phyloP scores from a whole-genome alignment of 2,113 vertebrate genomes.

The Peromyscus maniculatus region DNA sequence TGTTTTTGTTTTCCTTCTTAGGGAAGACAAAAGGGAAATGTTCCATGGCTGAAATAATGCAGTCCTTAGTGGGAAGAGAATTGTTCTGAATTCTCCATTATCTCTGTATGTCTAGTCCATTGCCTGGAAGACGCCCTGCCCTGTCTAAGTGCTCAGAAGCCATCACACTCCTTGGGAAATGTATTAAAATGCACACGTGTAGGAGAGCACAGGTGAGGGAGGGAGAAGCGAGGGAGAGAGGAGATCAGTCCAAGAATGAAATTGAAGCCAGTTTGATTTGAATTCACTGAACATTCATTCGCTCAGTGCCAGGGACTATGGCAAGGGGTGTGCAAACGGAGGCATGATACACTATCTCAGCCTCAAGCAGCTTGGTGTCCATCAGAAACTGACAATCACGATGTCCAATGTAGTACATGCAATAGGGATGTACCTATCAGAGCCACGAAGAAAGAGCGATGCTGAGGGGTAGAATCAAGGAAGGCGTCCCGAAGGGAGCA shows the following conservation, averaged over 20 bases:
- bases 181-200: neutral
- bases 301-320: neutral
- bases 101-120: neutral
- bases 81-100: constrained; percentile 37
- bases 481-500: neutral
- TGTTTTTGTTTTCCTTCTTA: neutral
- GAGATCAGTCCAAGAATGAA: neutral
- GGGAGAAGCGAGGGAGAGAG: neutral
- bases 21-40: constrained; percentile 48
- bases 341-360: neutral
- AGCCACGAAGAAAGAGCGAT: neutral
- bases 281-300: neutral
- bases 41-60: neutral
- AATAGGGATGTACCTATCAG: neutral
- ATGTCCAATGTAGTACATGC: neutral
- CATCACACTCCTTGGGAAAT: neutral
- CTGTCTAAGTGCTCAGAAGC: neutral
- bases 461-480: neutral
- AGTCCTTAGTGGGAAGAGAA: neutral
- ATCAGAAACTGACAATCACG: no score
- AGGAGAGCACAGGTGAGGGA: neutral
- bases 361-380: neutral
- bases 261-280: neutral
- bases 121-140: constrained; percentile 24
- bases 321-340: neutral